phyloP scores from a whole-genome alignment of 23 tunicate species.

The Trididemnum nubilum region DNA sequence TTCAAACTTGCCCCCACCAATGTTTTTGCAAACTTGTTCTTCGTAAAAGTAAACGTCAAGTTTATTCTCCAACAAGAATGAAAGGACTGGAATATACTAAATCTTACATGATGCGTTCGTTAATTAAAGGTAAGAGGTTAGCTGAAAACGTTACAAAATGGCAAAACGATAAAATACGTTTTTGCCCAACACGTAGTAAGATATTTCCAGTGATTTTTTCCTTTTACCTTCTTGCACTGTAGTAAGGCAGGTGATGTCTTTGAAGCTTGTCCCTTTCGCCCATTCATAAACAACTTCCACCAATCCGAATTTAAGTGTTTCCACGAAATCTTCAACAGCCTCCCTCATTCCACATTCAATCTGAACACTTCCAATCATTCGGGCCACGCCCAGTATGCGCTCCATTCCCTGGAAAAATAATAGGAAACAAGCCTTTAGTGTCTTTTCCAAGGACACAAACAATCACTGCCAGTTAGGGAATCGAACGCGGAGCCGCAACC shows the following conservation, averaged over 20 bases:
- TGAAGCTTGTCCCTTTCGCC: slow-evolving; percentile 95
- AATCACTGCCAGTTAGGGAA: background rate
- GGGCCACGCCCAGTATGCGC: slow-evolving; percentile 59
- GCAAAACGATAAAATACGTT: too few species aligned
- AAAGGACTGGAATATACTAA: too few species aligned
- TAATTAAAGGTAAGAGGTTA: too few species aligned
- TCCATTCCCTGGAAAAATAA: slow-evolving; percentile 74
- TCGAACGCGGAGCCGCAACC: background rate
- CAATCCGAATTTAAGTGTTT: slow-evolving; percentile 75
- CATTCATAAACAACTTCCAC: slow-evolving; percentile 93
- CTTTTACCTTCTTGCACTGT: slow-evolving; percentile 92
- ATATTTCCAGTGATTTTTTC: too few species aligned
- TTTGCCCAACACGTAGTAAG: too few species aligned
- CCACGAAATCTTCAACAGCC: slow-evolving; percentile 81
- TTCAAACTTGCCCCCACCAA: too few species aligned
- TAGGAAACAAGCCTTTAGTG: too few species aligned
- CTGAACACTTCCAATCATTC: slow-evolving; percentile 60
- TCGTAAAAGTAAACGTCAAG: too few species aligned
- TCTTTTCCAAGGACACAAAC: background rate
- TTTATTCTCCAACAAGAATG: too few species aligned
- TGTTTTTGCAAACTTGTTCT: too few species aligned
- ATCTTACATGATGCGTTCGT: too few species aligned
- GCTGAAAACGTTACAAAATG: too few species aligned
- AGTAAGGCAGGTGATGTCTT: slow-evolving; percentile 89
- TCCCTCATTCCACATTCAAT: slow-evolving; percentile 65